Base-by-base conservation (phyloP, 1,140 invertebrate genomes). In the Odontomachus brunneus region DNA sequence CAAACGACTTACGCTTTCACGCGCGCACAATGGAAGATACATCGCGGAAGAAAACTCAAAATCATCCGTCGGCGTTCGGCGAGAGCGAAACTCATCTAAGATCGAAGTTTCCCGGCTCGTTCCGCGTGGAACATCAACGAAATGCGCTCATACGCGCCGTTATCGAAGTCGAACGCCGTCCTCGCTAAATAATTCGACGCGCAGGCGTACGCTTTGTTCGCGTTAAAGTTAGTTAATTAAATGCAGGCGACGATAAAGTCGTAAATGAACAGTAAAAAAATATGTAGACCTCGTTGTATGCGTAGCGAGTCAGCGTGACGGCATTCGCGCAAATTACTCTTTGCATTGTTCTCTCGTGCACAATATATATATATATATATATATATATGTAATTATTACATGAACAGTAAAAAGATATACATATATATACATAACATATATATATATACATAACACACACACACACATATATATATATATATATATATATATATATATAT, bases 1-100 rank as follows among this genome's bases (percentile, higher is more conserved):
- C n/a, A n/a, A n/a, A n/a, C n/a, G n/a, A 44, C 38, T 3, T 69
- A 24, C 22, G 24, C n/a, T 38, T 7, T 14, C 53, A 38, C 53
- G 53, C 49, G 48, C 84, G 62, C 90, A 87, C 85, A 72, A 76
- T 89, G 91, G 91, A 92, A 92, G 91, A 92, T 91, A 91, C 44
- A 84, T 78, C 62, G 83, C 66, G 87, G 84, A 90, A 90, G 55
- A 76, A n/a, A 80, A 84, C 76, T 81, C 62, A 85, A 83, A 84
- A 53, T 44, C 82, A 75, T 72, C 84, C 15, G 29, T 66, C 76
- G 72, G 22, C 17, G 15, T 66, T 59, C 33, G 19, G 53, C 49
- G 65, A 72, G 33, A 67, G 17, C 59, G 9, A 44, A 86, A 48
- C 24, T 76, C 44, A 11, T 14, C 26, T 19, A 44, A 17, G 62